Conservation (phyloP, 1,140 invertebrate genomes). For the Pteromalus puparum region DNA sequence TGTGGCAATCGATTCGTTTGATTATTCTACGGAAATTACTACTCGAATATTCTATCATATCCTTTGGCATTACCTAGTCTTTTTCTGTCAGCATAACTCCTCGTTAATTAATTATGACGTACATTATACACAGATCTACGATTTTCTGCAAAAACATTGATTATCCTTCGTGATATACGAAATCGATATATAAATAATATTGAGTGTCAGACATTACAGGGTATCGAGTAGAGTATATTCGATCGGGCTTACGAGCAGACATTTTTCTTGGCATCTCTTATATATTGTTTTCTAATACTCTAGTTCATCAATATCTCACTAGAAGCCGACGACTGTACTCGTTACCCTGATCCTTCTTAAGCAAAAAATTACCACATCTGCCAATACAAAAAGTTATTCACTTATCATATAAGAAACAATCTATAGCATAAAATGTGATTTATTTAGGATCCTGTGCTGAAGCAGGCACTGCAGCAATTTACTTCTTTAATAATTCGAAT, state of each 20-base stretch:
- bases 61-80: conserved; percentile 27
- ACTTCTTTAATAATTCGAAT: not conserved
- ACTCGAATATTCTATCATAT: not conserved
- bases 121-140: not conserved
- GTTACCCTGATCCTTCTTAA: not conserved
- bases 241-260: conserved; percentile 12
- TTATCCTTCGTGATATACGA: not conserved
- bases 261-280: conserved; percentile 36
- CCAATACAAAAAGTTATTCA: not conserved
- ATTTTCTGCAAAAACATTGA: not conserved
- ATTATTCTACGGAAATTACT: not conserved
- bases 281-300: not conserved
- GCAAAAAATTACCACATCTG: not conserved
- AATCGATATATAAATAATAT: not conserved
- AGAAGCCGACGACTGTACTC: conserved; percentile 25
- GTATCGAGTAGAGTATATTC: not conserved
- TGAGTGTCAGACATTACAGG: not conserved
- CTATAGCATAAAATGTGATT: not conserved
- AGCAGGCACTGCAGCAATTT: not conserved
- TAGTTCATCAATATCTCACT: conserved; percentile 5
- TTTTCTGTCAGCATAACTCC: conserved; percentile 3
- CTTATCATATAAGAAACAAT: not conserved
- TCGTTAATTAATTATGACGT: not conserved
- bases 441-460: not conserved
- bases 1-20: conserved; percentile 9